A percentile compares a stretch with the other conserved stretches of the same genome.
Conservation (phyloP, 1,140 invertebrate species). For the Whitmania pigra region DNA sequence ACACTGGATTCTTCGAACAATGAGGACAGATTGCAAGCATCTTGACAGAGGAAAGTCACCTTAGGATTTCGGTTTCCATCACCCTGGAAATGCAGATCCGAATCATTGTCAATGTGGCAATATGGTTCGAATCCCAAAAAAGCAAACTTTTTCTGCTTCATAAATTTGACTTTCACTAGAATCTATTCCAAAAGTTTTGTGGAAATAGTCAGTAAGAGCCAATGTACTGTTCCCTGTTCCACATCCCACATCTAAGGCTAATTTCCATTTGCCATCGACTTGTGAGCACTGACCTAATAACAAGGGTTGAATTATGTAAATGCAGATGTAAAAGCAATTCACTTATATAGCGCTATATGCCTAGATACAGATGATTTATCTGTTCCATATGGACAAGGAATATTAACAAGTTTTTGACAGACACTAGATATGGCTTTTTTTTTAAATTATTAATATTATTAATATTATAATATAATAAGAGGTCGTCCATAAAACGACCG, state of each 20-base stretch:
- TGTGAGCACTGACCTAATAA: not conserved
- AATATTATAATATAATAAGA: no score
- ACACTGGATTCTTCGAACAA: constrained; percentile 28
- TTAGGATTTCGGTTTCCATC: not conserved
- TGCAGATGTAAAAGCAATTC: no score
- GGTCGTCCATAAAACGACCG: no score
- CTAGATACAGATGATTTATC: no score
- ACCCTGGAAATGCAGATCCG: no score
- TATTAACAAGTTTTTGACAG: no score
- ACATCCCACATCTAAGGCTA: constrained; percentile 40
- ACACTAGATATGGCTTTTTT: no score
- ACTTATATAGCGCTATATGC: no score
- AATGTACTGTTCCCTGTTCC: constrained; percentile 43
- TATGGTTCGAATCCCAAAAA: no score
- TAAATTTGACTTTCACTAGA: constrained; percentile 37
- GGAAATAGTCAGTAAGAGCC: constrained; percentile 37
- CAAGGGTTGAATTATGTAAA: not conserved
- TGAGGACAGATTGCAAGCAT: not conserved
- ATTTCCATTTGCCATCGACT: not conserved
- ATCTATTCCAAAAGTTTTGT: constrained; percentile 40
- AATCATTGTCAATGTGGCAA: no score
- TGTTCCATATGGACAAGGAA: no score
- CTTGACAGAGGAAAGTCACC: not conserved
- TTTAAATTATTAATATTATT: no score
- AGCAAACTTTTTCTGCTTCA: constrained; percentile 29